Percentiles rank a stretch among this genome's conserved stretches.
phyloP scores from a whole-genome alignment of 2,113 vertebrate genomes.

The Cynopterus brachyotis region DNA sequence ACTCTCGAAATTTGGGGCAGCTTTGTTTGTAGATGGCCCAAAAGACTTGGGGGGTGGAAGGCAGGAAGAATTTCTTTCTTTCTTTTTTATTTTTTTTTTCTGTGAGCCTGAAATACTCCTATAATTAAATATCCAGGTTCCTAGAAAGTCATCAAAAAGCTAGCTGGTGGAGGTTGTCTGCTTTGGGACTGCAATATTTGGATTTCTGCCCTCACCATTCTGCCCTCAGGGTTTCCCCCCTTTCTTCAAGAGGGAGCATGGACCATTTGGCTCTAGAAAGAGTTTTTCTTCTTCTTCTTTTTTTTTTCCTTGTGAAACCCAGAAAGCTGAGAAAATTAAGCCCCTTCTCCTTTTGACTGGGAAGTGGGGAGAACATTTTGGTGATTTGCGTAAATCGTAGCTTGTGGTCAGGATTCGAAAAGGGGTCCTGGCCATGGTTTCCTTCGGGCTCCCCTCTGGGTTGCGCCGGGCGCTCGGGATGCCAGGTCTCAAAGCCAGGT shows the following conservation, averaged over 20 bases:
- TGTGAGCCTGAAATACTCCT: neutral
- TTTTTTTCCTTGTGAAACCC: neutral
- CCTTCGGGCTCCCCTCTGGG: no score
- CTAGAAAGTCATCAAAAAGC: neutral
- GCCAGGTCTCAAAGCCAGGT: rapidly evolving
- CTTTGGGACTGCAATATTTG: neutral
- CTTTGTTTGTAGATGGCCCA: constrained; percentile 19
- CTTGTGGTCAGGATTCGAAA: neutral
- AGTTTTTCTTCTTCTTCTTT: neutral
- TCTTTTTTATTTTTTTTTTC: neutral
- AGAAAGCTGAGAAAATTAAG: neutral
- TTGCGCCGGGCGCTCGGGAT: rapidly evolving
- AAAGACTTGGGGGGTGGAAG: neutral
- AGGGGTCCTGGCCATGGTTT: neutral
- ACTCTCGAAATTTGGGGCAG: neutral
- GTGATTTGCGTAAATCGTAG: neutral
- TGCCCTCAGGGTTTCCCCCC: neutral
- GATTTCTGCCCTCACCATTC: neutral
- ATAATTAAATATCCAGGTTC: neutral
- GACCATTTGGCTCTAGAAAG: constrained; percentile 8
- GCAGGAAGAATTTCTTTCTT: neutral
- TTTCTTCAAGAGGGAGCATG: neutral
- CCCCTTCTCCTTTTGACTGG: neutral
- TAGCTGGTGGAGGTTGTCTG: neutral
- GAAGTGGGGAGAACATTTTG: neutral